Evolutionary conservation across 2,113 vertebrate species (phyloP), one percentile per base, ranked within the genome.

Genomic region (Ammodytes dubius): DNA sequence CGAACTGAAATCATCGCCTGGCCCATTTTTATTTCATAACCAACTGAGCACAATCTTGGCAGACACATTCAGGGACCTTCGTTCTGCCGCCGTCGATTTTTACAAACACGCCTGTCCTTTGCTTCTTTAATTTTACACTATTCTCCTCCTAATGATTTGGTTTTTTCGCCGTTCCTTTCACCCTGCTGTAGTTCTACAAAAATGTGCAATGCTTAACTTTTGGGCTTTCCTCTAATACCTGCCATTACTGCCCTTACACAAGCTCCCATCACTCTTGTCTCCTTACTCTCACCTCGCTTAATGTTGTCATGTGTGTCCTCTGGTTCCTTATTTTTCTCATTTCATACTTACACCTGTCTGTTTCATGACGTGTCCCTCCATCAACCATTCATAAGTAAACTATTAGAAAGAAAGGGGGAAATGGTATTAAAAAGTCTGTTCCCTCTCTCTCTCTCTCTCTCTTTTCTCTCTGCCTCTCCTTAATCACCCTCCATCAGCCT

Each of bases 401-500:
- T 54, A 76, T 87, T 68, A 64, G 52, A 79, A 77, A 69, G 12
- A 27, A 61, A 57, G 17, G 45, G 14, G 13, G 13, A 47, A 27
- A 59, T 54, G 6, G 37, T 74, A 50, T 80, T 75, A 13, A 58
- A 27, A 74, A 42, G 12, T 17, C 10, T 65, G 40, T 59, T 82
- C 12, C 42, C 35, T 19, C 27, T 74, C 65, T 63, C 17, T 58
- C 7, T 27, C 14, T 82, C 40, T 13, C 53, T 74, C 67, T 71
- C 56, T 19, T 74, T 61, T 63, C 13, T 58, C 7, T 27, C 14
- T 82, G 43, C 15, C 53, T 74, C 67, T 71, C 56, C 49, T 49
- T 88, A 74, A 86, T 90, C 80, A 81, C 47, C 71, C 71, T 64
- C 85, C 72, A 85, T 86, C 82, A 82, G 56, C 72, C 73, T 79